Evolutionary conservation across 92 coral and sea anemone genomes (phyloP).

Genomic region (Parazoanthus atlanticus): DNA sequence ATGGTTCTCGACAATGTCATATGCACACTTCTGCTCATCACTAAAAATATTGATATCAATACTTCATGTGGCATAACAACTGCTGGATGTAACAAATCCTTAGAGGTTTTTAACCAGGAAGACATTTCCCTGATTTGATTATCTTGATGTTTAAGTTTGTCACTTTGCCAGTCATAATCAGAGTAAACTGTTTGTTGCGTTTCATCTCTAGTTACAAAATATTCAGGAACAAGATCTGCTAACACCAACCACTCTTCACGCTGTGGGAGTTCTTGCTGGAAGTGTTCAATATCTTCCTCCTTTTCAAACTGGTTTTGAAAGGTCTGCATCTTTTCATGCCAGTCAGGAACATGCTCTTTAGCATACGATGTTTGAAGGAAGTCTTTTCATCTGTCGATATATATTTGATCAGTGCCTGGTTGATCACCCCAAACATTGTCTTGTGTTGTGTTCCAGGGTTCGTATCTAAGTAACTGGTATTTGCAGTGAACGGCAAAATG

Average conservation of each 20-base stretch:
- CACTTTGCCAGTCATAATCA: slow-evolving; percentile 40
- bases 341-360: slow-evolving; percentile 46
- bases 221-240: slow-evolving; percentile 19
- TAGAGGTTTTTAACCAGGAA: slow-evolving; percentile 16
- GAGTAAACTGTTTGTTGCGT: neutral
- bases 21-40: slow-evolving; percentile 40
- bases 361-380: slow-evolving; percentile 39
- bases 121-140: slow-evolving; percentile 32
- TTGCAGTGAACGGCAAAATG: slow-evolving; percentile 38
- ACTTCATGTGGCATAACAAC: neutral
- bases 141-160: slow-evolving; percentile 7
- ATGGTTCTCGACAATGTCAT: slow-evolving; percentile 31
- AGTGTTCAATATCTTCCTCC: neutral
- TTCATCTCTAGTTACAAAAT: neutral
- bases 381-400: slow-evolving; percentile 32
- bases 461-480: slow-evolving; percentile 43
- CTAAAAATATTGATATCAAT: slow-evolving; percentile 36
- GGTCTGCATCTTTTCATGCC: slow-evolving; percentile 35
- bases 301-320: slow-evolving; percentile 14
- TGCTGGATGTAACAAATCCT: neutral
- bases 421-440: slow-evolving; percentile 53
- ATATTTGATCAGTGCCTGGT: slow-evolving; percentile 40
- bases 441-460: slow-evolving; percentile 55
- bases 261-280: slow-evolving; percentile 24
- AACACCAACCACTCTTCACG: slow-evolving; percentile 55